A percentile compares a stretch with the other conserved stretches of the same genome.
phyloP scores from a whole-genome alignment of 2,797 vertebrate species.

The Holocentrus rufus region DNA sequence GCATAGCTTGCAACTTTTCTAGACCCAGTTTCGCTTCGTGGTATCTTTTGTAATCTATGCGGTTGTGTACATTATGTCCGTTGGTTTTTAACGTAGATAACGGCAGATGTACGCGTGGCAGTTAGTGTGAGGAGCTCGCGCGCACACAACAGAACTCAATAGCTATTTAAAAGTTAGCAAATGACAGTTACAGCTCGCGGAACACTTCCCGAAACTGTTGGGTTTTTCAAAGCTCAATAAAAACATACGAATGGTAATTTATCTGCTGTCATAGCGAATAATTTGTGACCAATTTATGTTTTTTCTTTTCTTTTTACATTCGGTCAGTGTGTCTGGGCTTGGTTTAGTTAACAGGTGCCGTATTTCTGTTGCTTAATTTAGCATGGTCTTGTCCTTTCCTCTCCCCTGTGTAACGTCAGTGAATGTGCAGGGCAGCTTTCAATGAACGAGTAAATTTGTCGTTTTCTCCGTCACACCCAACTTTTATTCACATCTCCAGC shows the following conservation, averaged over 20 bases:
- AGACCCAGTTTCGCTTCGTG: no score
- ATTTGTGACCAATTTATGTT: neutral
- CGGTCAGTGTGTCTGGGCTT: neutral
- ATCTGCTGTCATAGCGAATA: neutral
- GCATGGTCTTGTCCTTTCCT: neutral
- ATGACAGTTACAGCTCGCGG: neutral
- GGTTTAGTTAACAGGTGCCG: slow-evolving; percentile 54
- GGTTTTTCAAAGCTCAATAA: neutral
- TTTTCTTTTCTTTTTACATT: neutral
- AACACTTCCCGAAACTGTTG: neutral
- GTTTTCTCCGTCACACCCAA: neutral
- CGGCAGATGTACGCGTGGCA: neutral
- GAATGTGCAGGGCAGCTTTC: neutral
- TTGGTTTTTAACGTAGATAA: neutral
- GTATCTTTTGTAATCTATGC: no score
- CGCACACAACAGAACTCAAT: neutral
- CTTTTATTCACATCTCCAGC: neutral
- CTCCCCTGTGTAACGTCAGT: slow-evolving; percentile 1
- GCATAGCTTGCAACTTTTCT: no score
- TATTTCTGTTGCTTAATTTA: slow-evolving; percentile 65
- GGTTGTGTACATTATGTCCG: no score
- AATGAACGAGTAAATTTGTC: neutral
- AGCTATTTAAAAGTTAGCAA: neutral
- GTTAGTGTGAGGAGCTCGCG: neutral
- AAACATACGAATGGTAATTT: rapidly evolving